Evolutionary conservation across 1,140 invertebrate genomes (phyloP).

Genomic region (Panagrolaimus sp.): DNA sequence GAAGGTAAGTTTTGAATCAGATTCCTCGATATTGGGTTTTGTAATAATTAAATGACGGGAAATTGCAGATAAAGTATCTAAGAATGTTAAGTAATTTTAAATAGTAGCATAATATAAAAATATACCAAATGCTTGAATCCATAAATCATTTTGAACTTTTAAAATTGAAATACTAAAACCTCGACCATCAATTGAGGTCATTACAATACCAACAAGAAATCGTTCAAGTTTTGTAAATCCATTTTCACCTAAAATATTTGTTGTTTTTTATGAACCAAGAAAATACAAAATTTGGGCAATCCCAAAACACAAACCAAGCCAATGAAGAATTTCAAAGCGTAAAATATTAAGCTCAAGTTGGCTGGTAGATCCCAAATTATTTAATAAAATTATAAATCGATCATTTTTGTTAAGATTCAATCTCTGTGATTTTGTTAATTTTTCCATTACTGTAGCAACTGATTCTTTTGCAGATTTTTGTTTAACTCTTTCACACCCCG

Average conservation of each 20-base stretch:
- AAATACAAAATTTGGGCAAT: not conserved
- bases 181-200: slow-evolving; percentile 76
- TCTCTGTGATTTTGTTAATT: slow-evolving; percentile 28
- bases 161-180: slow-evolving; percentile 73
- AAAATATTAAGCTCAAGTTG: slow-evolving; percentile 74
- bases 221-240: slow-evolving; percentile 65
- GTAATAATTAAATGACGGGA: too few species aligned
- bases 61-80: too few species aligned
- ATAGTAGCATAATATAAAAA: not conserved
- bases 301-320: slow-evolving; percentile 56
- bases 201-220: slow-evolving; percentile 69
- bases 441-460: slow-evolving; percentile 36
- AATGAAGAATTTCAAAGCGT: slow-evolving; percentile 67
- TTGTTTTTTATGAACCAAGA: not conserved
- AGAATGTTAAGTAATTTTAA: too few species aligned
- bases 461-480: slow-evolving; percentile 58
- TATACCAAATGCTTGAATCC: slow-evolving; percentile 61
- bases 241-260: slow-evolving; percentile 63
- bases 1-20: slow-evolving; percentile 23
- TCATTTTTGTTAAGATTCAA: slow-evolving; percentile 23
- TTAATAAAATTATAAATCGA: slow-evolving; percentile 68
- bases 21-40: slow-evolving; percentile 20
- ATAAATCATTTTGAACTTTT: slow-evolving; percentile 60
- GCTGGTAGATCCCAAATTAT: slow-evolving; percentile 74
- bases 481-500: slow-evolving; percentile 71